Conservation (phyloP, 2,888 invertebrate species). For the Dugesia japonica region DNA sequence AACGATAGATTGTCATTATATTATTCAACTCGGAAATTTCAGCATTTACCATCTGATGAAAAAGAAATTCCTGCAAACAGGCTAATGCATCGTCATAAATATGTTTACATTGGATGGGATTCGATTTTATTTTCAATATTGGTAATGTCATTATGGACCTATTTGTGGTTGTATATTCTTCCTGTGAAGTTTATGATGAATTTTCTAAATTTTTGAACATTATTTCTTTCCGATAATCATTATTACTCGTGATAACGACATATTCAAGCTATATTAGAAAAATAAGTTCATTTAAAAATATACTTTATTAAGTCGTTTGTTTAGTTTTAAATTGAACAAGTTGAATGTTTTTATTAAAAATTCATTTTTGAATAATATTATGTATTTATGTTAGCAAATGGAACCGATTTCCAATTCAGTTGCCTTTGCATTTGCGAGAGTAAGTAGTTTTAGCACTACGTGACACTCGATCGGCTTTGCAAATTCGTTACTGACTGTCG, state of each 20-base stretch:
- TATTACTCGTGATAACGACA: no score
- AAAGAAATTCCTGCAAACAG: not conserved
- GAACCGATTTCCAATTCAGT: no score
- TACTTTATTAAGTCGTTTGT: no score
- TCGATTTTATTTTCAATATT: not conserved
- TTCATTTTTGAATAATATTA: no score
- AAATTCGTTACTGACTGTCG: not conserved
- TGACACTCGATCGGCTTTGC: not conserved
- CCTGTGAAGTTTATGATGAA: no score
- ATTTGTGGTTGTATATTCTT: not conserved
- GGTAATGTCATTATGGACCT: not conserved
- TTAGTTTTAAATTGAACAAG: no score
- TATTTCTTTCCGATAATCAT: no score
- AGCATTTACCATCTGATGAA: not conserved
- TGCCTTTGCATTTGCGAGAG: not conserved
- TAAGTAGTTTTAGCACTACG: not conserved
- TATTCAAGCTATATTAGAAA: no score
- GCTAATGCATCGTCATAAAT: not conserved
- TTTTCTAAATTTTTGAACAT: no score
- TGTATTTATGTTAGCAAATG: no score
- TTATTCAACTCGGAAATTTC: not conserved
- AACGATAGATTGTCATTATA: not conserved
- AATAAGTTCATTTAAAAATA: no score
- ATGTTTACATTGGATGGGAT: not conserved
- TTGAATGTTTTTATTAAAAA: no score